Conservation (phyloP, 1,140 invertebrate species). For the Ladona fulva region DNA sequence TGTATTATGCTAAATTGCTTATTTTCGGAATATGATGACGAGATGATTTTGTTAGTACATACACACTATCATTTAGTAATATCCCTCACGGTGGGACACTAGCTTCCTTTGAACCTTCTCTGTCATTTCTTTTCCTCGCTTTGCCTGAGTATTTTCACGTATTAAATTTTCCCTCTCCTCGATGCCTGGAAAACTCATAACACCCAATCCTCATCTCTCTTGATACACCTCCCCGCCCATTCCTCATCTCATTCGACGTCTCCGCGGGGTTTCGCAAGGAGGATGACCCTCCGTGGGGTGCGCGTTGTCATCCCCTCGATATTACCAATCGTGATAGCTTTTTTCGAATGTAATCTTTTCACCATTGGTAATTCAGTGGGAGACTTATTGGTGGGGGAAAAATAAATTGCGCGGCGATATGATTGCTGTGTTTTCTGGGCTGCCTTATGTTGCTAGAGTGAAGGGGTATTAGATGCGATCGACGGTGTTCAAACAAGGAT, state of each 20-base stretch:
- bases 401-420: too few relatives aligned
- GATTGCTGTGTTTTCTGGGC: too few relatives aligned
- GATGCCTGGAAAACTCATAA: background rate
- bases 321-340: background rate
- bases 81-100: too few relatives aligned
- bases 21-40: too few relatives aligned
- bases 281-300: background rate
- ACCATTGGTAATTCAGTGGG: background rate
- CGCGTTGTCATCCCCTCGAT: slow-evolving; percentile 1
- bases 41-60: too few relatives aligned
- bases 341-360: background rate
- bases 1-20: too few relatives aligned
- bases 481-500: too few relatives aligned
- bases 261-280: background rate
- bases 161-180: background rate
- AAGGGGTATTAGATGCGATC: too few relatives aligned
- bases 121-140: background rate
- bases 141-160: background rate
- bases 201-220: background rate
- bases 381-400: background rate
- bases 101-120: too few relatives aligned
- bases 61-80: too few relatives aligned
- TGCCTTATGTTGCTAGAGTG: too few relatives aligned
- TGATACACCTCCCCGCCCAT: background rate
- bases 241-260: background rate